Evolutionary conservation across 2,113 vertebrate species (phyloP).

Genomic region (Oxyruncus cristatus): DNA sequence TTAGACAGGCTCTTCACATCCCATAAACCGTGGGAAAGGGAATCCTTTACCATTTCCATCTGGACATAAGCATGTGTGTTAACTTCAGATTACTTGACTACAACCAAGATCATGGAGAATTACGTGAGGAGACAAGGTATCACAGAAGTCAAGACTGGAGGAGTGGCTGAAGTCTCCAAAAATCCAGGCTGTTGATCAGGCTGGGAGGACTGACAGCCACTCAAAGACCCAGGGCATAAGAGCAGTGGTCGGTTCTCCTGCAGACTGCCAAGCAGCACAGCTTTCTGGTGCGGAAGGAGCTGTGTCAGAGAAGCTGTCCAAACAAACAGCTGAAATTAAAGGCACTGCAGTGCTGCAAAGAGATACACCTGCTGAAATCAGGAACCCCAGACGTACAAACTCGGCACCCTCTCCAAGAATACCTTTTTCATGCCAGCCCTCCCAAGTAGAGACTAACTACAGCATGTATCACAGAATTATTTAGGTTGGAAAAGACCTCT

Average conservation of each 20-base stretch:
- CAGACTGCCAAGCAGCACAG: neutral
- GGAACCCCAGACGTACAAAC: neutral
- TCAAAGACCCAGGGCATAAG: neutral
- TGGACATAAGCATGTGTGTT: neutral
- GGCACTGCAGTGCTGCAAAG: neutral
- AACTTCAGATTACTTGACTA: neutral
- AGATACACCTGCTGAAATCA: neutral
- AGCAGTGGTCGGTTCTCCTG: neutral
- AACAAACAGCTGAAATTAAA: neutral
- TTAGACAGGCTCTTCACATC: neutral
- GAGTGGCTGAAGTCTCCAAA: neutral
- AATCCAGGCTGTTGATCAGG: neutral
- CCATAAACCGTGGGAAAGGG: neutral
- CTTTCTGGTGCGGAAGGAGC: neutral
- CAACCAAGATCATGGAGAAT: neutral
- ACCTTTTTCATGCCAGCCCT: neutral
- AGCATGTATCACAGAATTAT: neutral
- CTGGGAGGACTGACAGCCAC: neutral
- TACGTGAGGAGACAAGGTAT: neutral
- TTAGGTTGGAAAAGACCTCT: neutral
- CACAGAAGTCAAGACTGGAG: neutral
- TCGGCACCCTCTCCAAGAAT: neutral
- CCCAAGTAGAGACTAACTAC: neutral
- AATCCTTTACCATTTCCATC: neutral
- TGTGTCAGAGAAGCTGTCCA: neutral